Percentiles rank a stretch among this genome's conserved stretches.
Conservation (phyloP, 2,888 invertebrate genomes). For the Lasioglossum marginatum region DNA sequence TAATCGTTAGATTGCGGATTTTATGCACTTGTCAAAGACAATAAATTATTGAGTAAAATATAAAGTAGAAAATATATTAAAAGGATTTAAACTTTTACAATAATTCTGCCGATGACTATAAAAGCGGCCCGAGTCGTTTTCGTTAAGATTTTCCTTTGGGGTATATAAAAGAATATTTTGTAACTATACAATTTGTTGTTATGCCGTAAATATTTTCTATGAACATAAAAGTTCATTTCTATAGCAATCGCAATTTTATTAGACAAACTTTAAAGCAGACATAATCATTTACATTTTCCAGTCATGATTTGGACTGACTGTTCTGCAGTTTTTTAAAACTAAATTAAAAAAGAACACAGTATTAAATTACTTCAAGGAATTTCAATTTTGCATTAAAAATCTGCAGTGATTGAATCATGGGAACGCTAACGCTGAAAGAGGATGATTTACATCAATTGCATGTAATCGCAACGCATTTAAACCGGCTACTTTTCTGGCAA, state of each 20-base stretch:
- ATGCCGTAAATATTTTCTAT: neutral
- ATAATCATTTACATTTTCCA: neutral
- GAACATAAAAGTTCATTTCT: neutral
- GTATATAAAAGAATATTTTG: neutral
- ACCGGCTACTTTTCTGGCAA: neutral
- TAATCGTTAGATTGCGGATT: neutral
- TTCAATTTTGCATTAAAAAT: neutral
- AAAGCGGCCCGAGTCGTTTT: neutral
- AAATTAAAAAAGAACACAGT: neutral
- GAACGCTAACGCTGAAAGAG: neutral
- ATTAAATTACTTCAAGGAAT: neutral
- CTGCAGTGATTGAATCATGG: neutral
- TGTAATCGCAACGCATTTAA: neutral
- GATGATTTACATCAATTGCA: neutral
- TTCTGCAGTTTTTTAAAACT: neutral
- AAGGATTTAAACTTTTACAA: neutral
- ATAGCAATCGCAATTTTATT: neutral
- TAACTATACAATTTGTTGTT: neutral
- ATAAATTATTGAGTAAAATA: neutral
- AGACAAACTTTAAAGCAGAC: neutral
- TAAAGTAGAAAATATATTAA: neutral
- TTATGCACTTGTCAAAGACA: neutral
- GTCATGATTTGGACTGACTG: neutral
- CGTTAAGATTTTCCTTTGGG: neutral
- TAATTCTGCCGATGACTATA: neutral